A percentile compares a stretch with the other conserved stretches of the same genome.
phyloP scores from a whole-genome alignment of 2,113 vertebrate species.

The Peromyscus leucopus region DNA sequence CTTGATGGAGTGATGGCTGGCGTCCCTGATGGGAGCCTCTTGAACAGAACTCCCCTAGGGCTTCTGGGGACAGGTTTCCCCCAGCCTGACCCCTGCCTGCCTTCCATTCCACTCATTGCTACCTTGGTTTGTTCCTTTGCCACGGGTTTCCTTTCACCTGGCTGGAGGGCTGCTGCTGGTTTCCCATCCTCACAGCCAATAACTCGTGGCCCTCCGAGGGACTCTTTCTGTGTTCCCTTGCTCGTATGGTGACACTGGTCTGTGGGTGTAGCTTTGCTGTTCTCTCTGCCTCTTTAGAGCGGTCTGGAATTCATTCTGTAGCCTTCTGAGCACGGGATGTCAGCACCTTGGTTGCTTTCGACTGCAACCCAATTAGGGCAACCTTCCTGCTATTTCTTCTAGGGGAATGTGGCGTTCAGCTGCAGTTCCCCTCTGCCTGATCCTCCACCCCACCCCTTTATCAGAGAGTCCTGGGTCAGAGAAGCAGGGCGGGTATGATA shows the following conservation, averaged over 20 bases:
- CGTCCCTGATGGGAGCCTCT: not conserved
- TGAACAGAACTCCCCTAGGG: accelerated
- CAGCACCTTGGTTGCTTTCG: not conserved
- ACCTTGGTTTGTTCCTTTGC: not conserved
- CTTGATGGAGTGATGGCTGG: not conserved
- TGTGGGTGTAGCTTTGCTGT: not conserved
- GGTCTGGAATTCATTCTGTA: not conserved
- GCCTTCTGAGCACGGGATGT: not conserved
- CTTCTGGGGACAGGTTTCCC: not conserved
- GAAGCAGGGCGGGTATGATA: not conserved
- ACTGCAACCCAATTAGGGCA: accelerated
- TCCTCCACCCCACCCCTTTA: not conserved
- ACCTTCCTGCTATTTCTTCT: too few relatives aligned
- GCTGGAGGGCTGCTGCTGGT: not conserved
- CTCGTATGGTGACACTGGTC: not conserved
- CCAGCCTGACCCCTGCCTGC: not conserved
- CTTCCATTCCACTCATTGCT: accelerated
- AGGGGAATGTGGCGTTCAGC: not conserved
- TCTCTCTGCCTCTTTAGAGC: not conserved
- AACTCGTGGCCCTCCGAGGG: not conserved
- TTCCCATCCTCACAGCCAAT: not conserved
- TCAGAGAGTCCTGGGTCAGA: not conserved
- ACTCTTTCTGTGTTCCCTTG: not conserved
- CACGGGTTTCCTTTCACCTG: not conserved
- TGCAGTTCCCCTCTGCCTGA: not conserved